Evolutionary conservation across 2,797 vertebrate species (phyloP).

Genomic region (Odontamblyopus rebecca): DNA sequence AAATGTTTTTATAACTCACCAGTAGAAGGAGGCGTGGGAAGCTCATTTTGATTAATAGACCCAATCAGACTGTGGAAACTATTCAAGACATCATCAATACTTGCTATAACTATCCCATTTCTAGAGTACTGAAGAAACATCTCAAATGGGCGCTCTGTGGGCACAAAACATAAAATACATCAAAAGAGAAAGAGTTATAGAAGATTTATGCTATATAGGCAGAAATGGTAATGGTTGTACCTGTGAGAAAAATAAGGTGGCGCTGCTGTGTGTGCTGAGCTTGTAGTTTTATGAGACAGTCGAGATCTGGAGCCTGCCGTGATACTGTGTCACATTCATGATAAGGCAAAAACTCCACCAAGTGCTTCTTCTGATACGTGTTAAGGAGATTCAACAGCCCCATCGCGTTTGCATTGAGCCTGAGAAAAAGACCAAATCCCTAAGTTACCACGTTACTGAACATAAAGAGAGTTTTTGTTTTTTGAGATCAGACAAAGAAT

Average conservation of each 20-base stretch:
- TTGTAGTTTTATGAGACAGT: constrained; percentile 94
- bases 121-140: constrained; percentile 80
- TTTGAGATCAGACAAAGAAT: too few relatives aligned
- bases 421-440: constrained; percentile 44
- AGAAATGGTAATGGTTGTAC: constrained; percentile 59
- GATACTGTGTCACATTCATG: constrained; percentile 92
- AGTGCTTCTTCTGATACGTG: constrained; percentile 90
- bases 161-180: constrained; percentile 15
- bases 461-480: background rate
- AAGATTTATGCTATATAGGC: background rate
- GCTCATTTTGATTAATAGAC: constrained; percentile 80
- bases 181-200: background rate
- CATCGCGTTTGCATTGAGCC: constrained; percentile 88
- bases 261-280: constrained; percentile 92
- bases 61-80: constrained; percentile 89
- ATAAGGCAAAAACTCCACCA: constrained; percentile 97
- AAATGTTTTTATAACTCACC: constrained; percentile 56
- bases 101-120: constrained; percentile 90
- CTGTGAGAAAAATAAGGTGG: constrained; percentile 93
- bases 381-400: constrained; percentile 88
- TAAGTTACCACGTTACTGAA: background rate
- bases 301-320: constrained; percentile 92
- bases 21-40: constrained; percentile 71
- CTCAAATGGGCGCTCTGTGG: constrained; percentile 77
- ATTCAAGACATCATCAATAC: constrained; percentile 87